phyloP scores from a whole-genome alignment of 2,888 invertebrate genomes.

The Pachycephus smyrnensis region DNA sequence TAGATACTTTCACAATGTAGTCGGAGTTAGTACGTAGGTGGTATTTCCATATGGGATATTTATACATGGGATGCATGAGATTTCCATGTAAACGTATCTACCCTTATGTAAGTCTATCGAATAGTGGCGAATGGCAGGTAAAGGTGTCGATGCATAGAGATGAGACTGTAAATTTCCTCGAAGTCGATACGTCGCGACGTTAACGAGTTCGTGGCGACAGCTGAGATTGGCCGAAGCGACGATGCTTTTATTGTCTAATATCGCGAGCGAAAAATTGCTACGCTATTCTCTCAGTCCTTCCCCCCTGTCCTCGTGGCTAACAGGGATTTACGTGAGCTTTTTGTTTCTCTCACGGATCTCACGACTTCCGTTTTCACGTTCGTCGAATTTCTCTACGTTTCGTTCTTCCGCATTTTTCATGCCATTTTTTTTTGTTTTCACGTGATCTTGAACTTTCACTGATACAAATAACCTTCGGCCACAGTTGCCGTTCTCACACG shows the following conservation, averaged over 20 bases:
- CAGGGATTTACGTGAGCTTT: too few species aligned
- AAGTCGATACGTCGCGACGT: background rate
- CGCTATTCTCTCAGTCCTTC: background rate
- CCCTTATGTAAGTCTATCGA: background rate
- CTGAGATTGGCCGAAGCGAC: background rate
- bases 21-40: background rate
- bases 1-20: background rate
- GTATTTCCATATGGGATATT: background rate
- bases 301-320: background rate
- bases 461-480: too few species aligned
- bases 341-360: too few species aligned
- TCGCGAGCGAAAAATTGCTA: background rate
- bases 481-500: too few species aligned
- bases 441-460: background rate
- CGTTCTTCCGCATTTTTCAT: background rate
- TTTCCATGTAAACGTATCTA: background rate
- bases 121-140: background rate
- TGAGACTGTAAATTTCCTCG: background rate
- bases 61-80: too few species aligned
- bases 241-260: background rate
- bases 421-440: background rate
- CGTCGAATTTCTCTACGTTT: background rate
- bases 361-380: too few species aligned
- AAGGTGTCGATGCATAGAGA: background rate
- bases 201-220: background rate